phyloP scores from a whole-genome alignment of 2,113 vertebrate genomes.

The Xerus inauris region DNA sequence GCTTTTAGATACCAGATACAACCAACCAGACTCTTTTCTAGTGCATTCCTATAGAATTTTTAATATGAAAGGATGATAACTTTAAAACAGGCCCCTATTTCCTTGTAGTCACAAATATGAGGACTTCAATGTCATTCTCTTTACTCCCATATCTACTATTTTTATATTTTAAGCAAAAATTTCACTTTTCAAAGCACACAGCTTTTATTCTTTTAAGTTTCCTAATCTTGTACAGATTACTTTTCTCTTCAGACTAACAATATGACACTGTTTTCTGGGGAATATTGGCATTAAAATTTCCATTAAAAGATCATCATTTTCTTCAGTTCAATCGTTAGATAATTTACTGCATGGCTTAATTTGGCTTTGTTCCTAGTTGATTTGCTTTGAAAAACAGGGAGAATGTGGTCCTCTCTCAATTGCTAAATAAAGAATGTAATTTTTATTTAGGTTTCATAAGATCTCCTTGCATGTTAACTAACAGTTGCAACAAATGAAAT shows the following conservation, averaged over 20 bases:
- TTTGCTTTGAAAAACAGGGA: constrained; percentile 22
- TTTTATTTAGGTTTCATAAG: constrained; percentile 13
- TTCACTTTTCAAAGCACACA: neutral
- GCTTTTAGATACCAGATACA: neutral
- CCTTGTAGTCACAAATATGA: constrained; percentile 1
- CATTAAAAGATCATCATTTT: constrained; percentile 46
- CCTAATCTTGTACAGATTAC: neutral
- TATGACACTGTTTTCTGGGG: constrained; percentile 27
- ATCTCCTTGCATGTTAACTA: constrained; percentile 17
- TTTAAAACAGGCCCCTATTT: neutral
- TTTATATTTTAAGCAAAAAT: constrained; percentile 31
- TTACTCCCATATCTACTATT: neutral
- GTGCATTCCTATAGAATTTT: neutral
- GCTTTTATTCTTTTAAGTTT: neutral
- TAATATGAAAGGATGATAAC: neutral
- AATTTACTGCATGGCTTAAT: constrained; percentile 50
- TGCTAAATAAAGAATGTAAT: neutral
- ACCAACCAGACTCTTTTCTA: neutral
- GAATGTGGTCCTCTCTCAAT: neutral
- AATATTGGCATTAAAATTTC: constrained; percentile 52
- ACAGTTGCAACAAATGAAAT: constrained; percentile 25
- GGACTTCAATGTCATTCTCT: neutral
- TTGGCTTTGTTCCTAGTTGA: constrained; percentile 37
- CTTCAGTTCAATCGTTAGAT: constrained; percentile 49
- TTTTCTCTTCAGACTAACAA: constrained; percentile 27